These are phyloP conservation scores for Tetanocera ferruginea DNA, from an alignment of 2,888 invertebrate species.

Conservation along the genomic window DNA sequence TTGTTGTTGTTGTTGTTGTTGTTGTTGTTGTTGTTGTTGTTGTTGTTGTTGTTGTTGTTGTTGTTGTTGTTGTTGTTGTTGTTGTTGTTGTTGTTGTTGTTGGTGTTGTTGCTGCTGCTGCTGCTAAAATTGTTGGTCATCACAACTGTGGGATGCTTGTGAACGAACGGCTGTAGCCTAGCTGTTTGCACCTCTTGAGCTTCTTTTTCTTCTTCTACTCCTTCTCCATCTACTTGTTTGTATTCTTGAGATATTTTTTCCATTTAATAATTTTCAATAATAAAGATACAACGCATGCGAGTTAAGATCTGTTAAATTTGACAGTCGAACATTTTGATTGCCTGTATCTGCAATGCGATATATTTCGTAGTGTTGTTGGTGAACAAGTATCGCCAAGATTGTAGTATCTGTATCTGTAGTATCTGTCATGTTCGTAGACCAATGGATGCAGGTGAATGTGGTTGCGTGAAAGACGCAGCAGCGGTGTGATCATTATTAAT, in stretches of 20 bases:
- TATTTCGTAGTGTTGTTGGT: not conserved
- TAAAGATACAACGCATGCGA: constrained; percentile 31
- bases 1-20: not conserved
- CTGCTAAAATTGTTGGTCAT: constrained; percentile 13
- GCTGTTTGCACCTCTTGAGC: not conserved
- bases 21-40: not conserved
- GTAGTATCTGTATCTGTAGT: not conserved
- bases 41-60: not conserved
- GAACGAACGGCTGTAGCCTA: not conserved
- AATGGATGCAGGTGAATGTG: not conserved
- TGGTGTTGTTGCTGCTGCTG: not conserved
- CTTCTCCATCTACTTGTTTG: not conserved
- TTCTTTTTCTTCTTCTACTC: not conserved
- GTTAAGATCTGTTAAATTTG: constrained; percentile 38
- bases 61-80: not conserved
- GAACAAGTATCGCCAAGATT: too few relatives aligned
- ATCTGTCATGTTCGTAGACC: not conserved
- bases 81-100: not conserved
- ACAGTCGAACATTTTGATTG: constrained; percentile 39
- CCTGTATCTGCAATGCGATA: constrained; percentile 24
- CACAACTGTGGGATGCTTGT: not conserved
- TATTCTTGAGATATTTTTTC: not conserved
- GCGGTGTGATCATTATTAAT: constrained; percentile 67
- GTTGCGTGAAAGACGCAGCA: constrained; percentile 19
- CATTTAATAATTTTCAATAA: constrained; percentile 22